Conservation (phyloP, 1,140 invertebrate genomes). For the Lasioglossum albipes region DNA sequence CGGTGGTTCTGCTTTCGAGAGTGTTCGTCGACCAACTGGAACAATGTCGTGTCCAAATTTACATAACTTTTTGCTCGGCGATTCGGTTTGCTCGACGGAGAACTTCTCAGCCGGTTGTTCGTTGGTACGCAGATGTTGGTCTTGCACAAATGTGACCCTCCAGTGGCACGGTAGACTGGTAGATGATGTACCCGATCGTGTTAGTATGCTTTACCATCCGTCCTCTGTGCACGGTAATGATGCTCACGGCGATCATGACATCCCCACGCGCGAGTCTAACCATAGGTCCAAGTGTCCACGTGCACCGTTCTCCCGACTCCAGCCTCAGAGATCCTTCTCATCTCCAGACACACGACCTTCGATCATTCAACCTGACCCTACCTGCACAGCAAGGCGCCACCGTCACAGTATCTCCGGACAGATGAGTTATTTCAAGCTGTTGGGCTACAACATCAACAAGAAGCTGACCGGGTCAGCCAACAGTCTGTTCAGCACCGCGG, state of each 20-base stretch:
- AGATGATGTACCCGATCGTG: constrained; percentile 13
- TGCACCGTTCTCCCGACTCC: constrained; percentile 63
- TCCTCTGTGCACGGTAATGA: constrained; percentile 11
- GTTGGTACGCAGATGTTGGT: constrained; percentile 11
- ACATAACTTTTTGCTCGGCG: neutral
- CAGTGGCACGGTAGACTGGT: constrained; percentile 13
- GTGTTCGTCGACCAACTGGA: neutral
- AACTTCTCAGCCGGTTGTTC: neutral
- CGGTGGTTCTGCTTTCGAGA: neutral
- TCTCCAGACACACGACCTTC: constrained; percentile 79
- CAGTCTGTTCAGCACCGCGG: constrained; percentile 94
- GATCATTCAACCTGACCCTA: constrained; percentile 81
- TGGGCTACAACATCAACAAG: constrained; percentile 86
- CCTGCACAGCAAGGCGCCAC: constrained; percentile 88
- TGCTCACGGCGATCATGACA: constrained; percentile 30
- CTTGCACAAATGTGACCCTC: constrained; percentile 23
- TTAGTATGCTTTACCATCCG: constrained; percentile 35
- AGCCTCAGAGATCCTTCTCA: constrained; percentile 78
- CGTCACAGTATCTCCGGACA: constrained; percentile 96
- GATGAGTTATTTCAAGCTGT: constrained; percentile 94
- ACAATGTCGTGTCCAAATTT: constrained; percentile 47
- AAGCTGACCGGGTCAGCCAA: constrained; percentile 87
- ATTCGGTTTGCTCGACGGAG: neutral
- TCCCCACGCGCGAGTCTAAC: constrained; percentile 26
- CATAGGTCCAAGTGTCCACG: constrained; percentile 49